Evolutionary conservation across 2,113 vertebrate species (phyloP).

Genomic region (Nerophis lumbriciformis): DNA sequence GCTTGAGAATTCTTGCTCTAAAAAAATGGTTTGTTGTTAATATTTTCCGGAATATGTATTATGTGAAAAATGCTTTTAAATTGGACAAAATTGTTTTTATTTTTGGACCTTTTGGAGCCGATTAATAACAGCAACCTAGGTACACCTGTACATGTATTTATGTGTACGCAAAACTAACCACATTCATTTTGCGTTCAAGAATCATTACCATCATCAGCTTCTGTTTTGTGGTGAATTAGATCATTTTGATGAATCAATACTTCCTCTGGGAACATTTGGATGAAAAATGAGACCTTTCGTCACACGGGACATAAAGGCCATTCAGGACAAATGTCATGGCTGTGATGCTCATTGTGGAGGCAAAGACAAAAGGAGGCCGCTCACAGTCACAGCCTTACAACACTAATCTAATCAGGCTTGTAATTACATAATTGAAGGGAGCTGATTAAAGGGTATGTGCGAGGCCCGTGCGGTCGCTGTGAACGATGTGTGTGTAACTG

Average conservation of each 20-base stretch:
- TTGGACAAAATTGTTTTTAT: too few species aligned
- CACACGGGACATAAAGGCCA: too few species aligned
- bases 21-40: too few species aligned
- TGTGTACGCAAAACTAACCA: slow-evolving; percentile 18
- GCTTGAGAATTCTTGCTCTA: too few species aligned
- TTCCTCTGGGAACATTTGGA: too few species aligned
- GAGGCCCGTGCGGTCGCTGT: slow-evolving; percentile 5
- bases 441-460: slow-evolving; percentile 39
- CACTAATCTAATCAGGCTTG: slow-evolving; percentile 37
- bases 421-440: slow-evolving; percentile 57
- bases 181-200: slow-evolving; percentile 28
- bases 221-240: not conserved
- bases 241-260: not conserved
- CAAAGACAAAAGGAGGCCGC: slow-evolving; percentile 5
- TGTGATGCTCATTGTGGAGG: not conserved
- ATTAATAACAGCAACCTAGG: too few species aligned
- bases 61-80: too few species aligned
- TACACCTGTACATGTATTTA: slow-evolving; percentile 5
- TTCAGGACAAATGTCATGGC: too few species aligned
- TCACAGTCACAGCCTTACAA: slow-evolving; percentile 3
- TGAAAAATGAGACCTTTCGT: too few species aligned
- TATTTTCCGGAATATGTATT: too few species aligned
- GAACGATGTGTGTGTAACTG: slow-evolving; percentile 44
- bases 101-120: too few species aligned
- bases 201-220: slow-evolving; percentile 10